Percentiles rank a stretch among this genome's conserved stretches.
Evolutionary conservation across 1,140 invertebrate species (phyloP).

Genomic region (Rhyacophila brunnea): DNA sequence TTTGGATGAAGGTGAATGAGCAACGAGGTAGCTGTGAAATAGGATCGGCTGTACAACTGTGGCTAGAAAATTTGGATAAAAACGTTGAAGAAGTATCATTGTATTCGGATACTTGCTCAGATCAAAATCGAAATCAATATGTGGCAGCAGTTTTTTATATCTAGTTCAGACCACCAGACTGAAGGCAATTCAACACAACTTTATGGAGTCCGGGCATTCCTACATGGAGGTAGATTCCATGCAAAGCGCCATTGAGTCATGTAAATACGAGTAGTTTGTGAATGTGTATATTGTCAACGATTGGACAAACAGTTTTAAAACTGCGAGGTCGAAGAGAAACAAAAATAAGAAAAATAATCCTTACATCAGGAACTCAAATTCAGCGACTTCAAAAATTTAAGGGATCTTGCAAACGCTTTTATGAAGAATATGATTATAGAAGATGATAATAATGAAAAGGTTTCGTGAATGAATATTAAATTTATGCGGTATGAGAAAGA

Average conservation of each 20-base stretch:
- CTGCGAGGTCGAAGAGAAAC: neutral
- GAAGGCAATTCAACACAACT: constrained; percentile 38
- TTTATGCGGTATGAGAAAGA: too few species aligned
- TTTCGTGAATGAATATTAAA: too few species aligned
- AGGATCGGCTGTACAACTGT: constrained; percentile 26
- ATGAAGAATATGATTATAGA: too few species aligned
- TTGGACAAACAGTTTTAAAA: constrained; percentile 1
- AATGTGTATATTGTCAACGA: neutral
- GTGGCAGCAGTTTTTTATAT: constrained; percentile 10
- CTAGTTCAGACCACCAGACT: neutral
- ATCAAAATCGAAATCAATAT: constrained; percentile 37
- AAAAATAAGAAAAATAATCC: neutral
- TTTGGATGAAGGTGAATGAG: constrained; percentile 36
- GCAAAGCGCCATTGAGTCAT: constrained; percentile 35
- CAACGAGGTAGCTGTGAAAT: constrained; percentile 31
- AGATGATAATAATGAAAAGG: too few species aligned
- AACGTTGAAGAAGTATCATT: constrained; percentile 28
- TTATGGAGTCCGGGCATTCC: constrained; percentile 41
- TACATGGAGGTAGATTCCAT: constrained; percentile 42
- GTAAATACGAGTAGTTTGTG: neutral
- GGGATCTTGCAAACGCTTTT: too few species aligned
- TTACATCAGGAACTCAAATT: neutral
- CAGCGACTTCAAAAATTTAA: too few species aligned
- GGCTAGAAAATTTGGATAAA: constrained; percentile 15
- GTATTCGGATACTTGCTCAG: constrained; percentile 35